Evolutionary conservation across 1,140 invertebrate species (phyloP).

Genomic region (Achatina immaculata): DNA sequence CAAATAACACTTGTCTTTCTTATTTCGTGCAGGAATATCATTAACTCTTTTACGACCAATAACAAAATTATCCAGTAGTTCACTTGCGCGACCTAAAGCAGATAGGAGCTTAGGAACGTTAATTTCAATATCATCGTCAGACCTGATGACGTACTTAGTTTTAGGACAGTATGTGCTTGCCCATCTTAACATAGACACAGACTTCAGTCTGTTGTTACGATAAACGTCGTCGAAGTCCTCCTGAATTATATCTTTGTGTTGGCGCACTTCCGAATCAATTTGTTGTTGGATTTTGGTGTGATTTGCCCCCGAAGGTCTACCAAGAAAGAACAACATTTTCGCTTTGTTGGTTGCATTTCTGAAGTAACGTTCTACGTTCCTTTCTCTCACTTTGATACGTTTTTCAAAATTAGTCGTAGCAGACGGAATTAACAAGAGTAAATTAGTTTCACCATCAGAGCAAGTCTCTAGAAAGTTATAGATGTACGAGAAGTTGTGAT

Average conservation of each 20-base stretch:
- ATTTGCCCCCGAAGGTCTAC: conserved; percentile 1
- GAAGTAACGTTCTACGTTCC: not conserved
- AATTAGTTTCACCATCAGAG: not conserved
- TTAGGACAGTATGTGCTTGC: conserved; percentile 77
- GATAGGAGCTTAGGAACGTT: conserved; percentile 42
- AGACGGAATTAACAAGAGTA: conserved; percentile 10
- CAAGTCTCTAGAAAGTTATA: not conserved
- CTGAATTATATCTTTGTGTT: conserved; percentile 81
- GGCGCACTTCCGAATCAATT: conserved; percentile 73
- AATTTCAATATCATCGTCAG: conserved; percentile 75
- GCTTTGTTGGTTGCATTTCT: not conserved
- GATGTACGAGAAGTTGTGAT: conserved; percentile 16
- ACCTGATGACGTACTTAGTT: conserved; percentile 73
- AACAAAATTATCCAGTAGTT: conserved; percentile 36
- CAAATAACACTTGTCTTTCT: conserved; percentile 69
- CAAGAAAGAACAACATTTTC: conserved; percentile 42
- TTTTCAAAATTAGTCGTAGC: not conserved
- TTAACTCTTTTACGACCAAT: conserved; percentile 42
- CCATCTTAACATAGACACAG: conserved; percentile 86
- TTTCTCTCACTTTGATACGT: not conserved
- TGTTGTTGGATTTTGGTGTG: not conserved
- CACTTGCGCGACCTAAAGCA: not conserved
- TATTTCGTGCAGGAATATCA: conserved; percentile 49
- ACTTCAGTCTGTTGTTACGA: conserved; percentile 85
- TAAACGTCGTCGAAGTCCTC: conserved; percentile 84